Base-by-base conservation (phyloP, 2,888 invertebrate genomes). In the Dorcus parallelipipedus region DNA sequence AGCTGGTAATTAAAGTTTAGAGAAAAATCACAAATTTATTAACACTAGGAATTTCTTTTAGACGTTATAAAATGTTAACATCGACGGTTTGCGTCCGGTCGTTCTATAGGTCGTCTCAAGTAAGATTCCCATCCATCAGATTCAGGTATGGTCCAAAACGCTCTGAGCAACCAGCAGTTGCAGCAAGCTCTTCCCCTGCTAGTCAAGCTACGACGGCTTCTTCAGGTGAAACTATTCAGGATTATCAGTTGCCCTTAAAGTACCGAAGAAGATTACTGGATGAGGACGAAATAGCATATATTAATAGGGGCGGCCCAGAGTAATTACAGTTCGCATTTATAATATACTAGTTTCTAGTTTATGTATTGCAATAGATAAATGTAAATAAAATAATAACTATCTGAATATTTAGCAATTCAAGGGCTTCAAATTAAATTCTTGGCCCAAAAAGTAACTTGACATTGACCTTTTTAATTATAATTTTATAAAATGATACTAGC, bases 231-330 rank as follows among this genome's bases (percentile, higher is more conserved):
- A 59, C 71, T 0, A 72, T 76, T 59, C 75, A 73, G 67, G 77
- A 78, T 62, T 76, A 75, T 59, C 74, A 79, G 67, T 67, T 79
- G 51, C 78, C 79, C 23, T 55, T 61, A 33, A 69, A 76, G 45
- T 78, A 72, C 69, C 69, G 62, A 59, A 68, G 78, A 58, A 70
- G 67, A 51, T 73, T 72, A 5, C 56, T 78, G 6, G 70, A 67
- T 55, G 73, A 75, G 41, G 73, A 76, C 43, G 79, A 79, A 67
- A 75, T 76, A 51, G 77, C 73, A 38, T 72, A 73, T 45, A 78
- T 79, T 49, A 79, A 79, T 63, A 69, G 73, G 56, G 79, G 79
- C 9, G 78, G 78, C 3, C 74, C 73, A 33, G 62, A 20, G 23
- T 55, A 56, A 56, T 45, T 17, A 5, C 26, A 33, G 6, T 33